Evolutionary conservation across 64 coral and sea anemone genomes (phyloP).

Genomic region (Actinia tenebrosa): DNA sequence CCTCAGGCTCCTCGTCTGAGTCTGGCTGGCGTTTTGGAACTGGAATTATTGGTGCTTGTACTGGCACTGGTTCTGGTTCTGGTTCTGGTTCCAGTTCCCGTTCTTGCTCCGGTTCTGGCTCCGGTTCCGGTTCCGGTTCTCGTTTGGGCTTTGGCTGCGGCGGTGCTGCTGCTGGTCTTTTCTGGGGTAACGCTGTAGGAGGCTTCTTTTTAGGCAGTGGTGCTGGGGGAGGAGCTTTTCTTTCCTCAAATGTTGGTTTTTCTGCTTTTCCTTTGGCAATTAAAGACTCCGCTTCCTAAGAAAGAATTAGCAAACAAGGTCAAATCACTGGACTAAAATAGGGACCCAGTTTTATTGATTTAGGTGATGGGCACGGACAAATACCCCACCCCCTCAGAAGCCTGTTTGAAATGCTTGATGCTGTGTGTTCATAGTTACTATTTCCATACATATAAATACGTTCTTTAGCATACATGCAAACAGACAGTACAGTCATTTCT

Average conservation of each 20-base stretch:
- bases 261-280: constrained; percentile 74
- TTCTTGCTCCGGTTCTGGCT: constrained; percentile 53
- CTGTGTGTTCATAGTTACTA: no score
- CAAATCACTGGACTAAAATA: no score
- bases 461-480: no score
- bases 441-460: no score
- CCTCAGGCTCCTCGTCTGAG: constrained; percentile 9
- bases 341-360: no score
- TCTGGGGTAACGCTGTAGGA: constrained; percentile 34
- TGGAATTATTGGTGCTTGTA: background rate
- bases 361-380: no score
- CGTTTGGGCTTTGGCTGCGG: constrained; percentile 43
- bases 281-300: constrained; percentile 73
- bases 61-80: constrained; percentile 20
- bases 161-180: constrained; percentile 39
- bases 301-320: background rate
- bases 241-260: constrained; percentile 62
- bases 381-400: no score
- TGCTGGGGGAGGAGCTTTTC: constrained; percentile 40
- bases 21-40: constrained; percentile 1
- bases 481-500: no score
- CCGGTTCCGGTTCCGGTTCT: constrained; percentile 48
- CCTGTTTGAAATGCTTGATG: no score
- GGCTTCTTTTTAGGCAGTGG: constrained; percentile 58
- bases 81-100: constrained; percentile 43